Base-by-base conservation (phyloP, 92 coral and sea anemone species). In the Actinernus sp. region DNA sequence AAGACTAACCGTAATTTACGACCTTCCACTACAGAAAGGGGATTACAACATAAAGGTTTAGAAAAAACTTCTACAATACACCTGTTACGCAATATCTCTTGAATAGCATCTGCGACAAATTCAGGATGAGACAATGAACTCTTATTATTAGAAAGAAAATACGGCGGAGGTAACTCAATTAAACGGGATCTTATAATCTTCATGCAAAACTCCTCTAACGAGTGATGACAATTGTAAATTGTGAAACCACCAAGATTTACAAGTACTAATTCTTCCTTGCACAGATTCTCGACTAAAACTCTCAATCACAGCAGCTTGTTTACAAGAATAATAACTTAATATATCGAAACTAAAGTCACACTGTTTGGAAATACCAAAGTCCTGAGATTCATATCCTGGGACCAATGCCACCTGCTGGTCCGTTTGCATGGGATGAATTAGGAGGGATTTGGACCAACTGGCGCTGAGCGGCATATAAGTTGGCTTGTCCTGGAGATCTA, bases 1-100 rank as follows among this genome's bases (percentile, higher is more conserved):
- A 77, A 26, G 14, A 84, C 90, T 30, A 84, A 45, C 22, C 85
- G 25, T 30, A 71, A 63, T 65, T 77, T 84, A 21, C 68, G 65
- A 17, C 91, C 86, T 61, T 26, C 25, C 27, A 48, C 86, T 4
- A 85, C 87, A 4, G 87, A 63, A 48, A 79, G 58, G 1, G 83
- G 79, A 26, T 72, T 85, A 33, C 83, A 79, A 50, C 87, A 79
- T 41, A 58, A 79, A 31, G 79, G 87, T 41, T 28, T 57, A 14
- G 46, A 20, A 2, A 34, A 17, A 11, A 69, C 79, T 30, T 86
- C 83, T 14, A 26, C 24, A 14, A 58, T 61, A 67, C 83, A 85
- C 44, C 68, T 52, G 6, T 54, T 69, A 17, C 14, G 11, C 20
- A 78, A 43, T 8, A 85, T 34, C 49, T 75, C 76, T 10, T 55